A percentile compares a stretch with the other conserved stretches of the same genome.
These are phyloP conservation scores for Epizoanthus ramosus DNA, from an alignment of 92 coral and sea anemone genomes.

Conservation along the genomic window DNA sequence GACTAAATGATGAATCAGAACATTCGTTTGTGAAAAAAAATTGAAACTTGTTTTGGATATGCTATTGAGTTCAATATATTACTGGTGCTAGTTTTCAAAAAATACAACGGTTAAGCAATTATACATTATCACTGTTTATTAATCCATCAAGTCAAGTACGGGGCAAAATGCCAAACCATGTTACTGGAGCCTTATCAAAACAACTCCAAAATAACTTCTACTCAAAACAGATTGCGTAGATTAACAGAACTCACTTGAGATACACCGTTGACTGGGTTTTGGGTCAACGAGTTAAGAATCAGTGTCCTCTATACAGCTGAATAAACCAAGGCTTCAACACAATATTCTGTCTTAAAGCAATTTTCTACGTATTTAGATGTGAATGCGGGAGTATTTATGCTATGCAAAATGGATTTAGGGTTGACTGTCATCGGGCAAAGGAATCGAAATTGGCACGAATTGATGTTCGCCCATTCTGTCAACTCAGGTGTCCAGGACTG, in stretches of 20 bases:
- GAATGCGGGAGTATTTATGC: constrained; percentile 15
- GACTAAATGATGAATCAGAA: constrained; percentile 38
- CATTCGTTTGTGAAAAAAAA: constrained; percentile 39
- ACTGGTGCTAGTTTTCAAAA: constrained; percentile 39
- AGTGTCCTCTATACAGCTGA: constrained; percentile 16
- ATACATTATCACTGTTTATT: constrained; percentile 1
- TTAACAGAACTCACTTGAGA: neutral
- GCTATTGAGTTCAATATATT: constrained; percentile 14
- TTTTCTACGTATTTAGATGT: constrained; percentile 10
- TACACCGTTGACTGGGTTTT: neutral
- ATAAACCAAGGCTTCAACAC: constrained; percentile 5
- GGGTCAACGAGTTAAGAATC: neutral
- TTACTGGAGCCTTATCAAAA: constrained; percentile 11
- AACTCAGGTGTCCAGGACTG: neutral
- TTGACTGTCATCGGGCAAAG: neutral
- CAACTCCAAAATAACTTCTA: neutral
- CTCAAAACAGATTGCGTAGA: neutral
- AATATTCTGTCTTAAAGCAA: neutral
- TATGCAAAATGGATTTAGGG: neutral
- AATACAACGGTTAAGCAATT: constrained; percentile 16
- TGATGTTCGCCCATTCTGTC: neutral
- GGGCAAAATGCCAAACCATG: constrained; percentile 29
- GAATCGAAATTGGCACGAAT: neutral
- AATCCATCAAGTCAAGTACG: neutral
- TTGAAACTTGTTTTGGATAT: constrained; percentile 23